Percentiles rank a stretch among this genome's conserved stretches.
These are phyloP conservation scores for Oreochromis spilurus DNA, from an alignment of 2,113 vertebrate species.

Conservation along the genomic window DNA sequence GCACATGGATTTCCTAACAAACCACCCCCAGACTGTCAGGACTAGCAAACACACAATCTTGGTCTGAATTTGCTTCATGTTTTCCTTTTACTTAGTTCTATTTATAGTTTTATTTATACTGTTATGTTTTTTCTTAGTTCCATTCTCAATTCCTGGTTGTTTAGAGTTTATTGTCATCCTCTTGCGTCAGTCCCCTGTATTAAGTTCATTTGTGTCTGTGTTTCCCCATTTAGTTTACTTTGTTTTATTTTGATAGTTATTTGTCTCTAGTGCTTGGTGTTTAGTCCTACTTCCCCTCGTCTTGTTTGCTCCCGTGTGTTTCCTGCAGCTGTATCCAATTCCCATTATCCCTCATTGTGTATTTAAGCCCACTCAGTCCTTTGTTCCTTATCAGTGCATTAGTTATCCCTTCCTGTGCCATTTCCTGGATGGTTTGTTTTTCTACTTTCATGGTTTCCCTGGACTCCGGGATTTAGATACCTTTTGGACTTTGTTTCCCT, in stretches of 20 bases:
- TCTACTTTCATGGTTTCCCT: not conserved
- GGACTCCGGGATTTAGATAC: not conserved
- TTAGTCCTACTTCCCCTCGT: not conserved
- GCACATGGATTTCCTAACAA: not conserved
- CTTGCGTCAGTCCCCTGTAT: not conserved
- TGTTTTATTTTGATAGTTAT: not conserved
- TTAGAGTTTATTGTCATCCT: not conserved
- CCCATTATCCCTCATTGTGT: not conserved
- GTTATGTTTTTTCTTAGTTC: not conserved
- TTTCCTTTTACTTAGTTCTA: not conserved
- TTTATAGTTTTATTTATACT: not conserved
- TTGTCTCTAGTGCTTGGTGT: not conserved
- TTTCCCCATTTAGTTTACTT: not conserved
- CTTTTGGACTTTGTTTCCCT: not conserved
- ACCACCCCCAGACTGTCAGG: not conserved
- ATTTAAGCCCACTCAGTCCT: not conserved
- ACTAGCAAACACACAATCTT: not conserved
- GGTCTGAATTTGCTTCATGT: not conserved
- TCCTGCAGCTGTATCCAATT: not conserved
- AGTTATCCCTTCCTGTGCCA: not conserved
- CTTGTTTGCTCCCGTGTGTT: not conserved
- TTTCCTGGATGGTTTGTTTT: not conserved
- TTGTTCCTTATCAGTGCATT: not conserved
- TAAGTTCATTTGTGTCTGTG: not conserved
- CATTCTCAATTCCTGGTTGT: not conserved